These are phyloP conservation scores for Tetanocera ferruginea DNA, from an alignment of 2,888 invertebrate genomes.

Conservation along the genomic window DNA sequence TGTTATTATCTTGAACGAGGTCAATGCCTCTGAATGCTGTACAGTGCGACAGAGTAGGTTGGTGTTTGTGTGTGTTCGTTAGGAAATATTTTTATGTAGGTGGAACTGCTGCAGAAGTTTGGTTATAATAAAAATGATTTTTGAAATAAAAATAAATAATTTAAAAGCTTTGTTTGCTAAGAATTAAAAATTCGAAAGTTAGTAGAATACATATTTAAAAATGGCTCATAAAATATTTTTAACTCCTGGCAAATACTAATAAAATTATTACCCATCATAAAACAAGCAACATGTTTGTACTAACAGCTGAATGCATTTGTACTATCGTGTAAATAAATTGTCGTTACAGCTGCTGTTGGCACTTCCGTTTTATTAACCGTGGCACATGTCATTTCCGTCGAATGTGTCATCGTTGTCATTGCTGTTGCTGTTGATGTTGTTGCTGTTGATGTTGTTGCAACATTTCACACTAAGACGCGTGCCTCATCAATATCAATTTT, in stretches of 20 bases:
- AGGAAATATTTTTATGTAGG: too few species aligned
- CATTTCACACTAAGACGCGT: conserved; percentile 18
- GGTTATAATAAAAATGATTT: too few species aligned
- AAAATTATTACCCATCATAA: background rate
- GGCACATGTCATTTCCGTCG: conserved; percentile 30
- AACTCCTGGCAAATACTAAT: background rate
- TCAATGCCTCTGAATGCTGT: too few species aligned
- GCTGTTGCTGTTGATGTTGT: background rate
- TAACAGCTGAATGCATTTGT: background rate
- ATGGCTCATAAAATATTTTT: background rate
- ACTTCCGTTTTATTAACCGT: conserved; percentile 36
- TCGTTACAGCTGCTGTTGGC: conserved; percentile 6
- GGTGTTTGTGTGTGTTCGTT: too few species aligned
- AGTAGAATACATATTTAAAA: too few species aligned
- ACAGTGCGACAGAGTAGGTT: too few species aligned
- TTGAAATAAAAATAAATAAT: too few species aligned
- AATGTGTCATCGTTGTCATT: background rate
- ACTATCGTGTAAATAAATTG: background rate
- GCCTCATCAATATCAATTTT: conserved; percentile 42
- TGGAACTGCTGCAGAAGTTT: too few species aligned
- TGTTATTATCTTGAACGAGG: too few species aligned
- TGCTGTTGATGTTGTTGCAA: conserved; percentile 6
- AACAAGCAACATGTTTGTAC: background rate
- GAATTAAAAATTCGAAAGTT: too few species aligned
- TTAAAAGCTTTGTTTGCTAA: too few species aligned